phyloP scores from a whole-genome alignment of 2,888 invertebrate species.

The Helleia helle region DNA sequence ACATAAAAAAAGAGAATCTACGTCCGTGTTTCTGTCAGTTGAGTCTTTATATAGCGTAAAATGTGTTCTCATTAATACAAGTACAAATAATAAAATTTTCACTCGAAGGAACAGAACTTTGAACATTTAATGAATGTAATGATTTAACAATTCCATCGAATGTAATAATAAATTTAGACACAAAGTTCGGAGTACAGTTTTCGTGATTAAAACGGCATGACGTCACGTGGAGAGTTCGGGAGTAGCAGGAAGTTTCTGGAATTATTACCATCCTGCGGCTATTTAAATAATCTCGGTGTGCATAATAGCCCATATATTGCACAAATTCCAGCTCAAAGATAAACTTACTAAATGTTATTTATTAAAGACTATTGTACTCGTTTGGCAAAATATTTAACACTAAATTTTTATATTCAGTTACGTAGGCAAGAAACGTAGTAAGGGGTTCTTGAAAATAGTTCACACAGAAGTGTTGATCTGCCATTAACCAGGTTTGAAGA shows the following conservation, averaged over 20 bases:
- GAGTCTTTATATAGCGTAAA: too few species aligned
- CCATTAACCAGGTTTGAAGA: too few species aligned
- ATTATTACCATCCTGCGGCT: slow-evolving; percentile 12
- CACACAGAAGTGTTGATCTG: too few species aligned
- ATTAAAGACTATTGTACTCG: neutral
- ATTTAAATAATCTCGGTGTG: slow-evolving; percentile 11
- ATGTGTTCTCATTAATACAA: too few species aligned
- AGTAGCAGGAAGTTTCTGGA: slow-evolving; percentile 5
- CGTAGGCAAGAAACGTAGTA: too few species aligned
- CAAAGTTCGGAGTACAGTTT: slow-evolving; percentile 1
- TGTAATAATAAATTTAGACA: neutral
- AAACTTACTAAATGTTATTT: slow-evolving; percentile 6
- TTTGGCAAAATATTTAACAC: slow-evolving; percentile 3
- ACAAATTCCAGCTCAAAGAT: slow-evolving; percentile 9
- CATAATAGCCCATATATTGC: slow-evolving; percentile 11
- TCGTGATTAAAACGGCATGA: neutral
- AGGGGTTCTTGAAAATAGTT: too few species aligned
- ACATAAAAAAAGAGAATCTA: too few species aligned
- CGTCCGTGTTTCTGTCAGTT: too few species aligned
- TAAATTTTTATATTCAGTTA: too few species aligned
- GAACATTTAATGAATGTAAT: too few species aligned
- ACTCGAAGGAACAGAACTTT: too few species aligned
- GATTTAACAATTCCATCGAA: neutral
- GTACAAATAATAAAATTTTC: too few species aligned
- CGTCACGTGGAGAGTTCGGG: slow-evolving; percentile 1